These are phyloP conservation scores for Salarias fasciatus DNA, from an alignment of 2,797 vertebrate species.

Conservation along the genomic window DNA sequence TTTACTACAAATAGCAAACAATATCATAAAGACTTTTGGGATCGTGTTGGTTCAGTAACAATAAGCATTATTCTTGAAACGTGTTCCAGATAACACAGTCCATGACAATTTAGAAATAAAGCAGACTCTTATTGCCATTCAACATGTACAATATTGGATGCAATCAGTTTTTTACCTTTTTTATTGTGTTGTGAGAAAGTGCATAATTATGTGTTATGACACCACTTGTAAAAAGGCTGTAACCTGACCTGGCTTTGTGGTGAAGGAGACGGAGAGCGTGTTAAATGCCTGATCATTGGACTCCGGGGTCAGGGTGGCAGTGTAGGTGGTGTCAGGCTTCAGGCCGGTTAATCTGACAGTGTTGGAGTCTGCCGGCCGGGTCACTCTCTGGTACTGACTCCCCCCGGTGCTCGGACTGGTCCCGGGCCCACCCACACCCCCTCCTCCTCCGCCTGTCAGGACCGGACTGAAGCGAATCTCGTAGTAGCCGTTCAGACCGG, in stretches of 20 bases:
- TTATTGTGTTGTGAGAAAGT: too few species aligned
- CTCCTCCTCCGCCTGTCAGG: constrained; percentile 25
- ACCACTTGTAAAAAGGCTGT: neutral
- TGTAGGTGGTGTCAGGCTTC: constrained; percentile 86
- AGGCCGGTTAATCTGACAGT: constrained; percentile 79
- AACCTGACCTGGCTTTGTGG: constrained; percentile 85
- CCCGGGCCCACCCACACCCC: constrained; percentile 39
- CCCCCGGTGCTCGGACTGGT: constrained; percentile 75
- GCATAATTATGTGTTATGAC: neutral
- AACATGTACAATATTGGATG: too few species aligned
- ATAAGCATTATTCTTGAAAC: too few species aligned
- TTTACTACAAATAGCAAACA: too few species aligned
- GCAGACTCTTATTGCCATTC: too few species aligned
- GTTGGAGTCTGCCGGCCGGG: constrained; percentile 78
- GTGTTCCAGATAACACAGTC: too few species aligned
- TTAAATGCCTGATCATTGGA: constrained; percentile 83
- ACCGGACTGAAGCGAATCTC: constrained; percentile 82
- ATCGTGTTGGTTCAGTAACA: too few species aligned
- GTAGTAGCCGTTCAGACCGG: constrained; percentile 83
- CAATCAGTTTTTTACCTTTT: too few species aligned
- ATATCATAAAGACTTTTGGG: too few species aligned
- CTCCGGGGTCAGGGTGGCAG: constrained; percentile 86
- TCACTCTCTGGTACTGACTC: constrained; percentile 65
- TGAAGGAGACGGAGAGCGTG: constrained; percentile 84
- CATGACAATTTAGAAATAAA: too few species aligned